Percentiles rank a stretch among this genome's conserved stretches.
Conservation (phyloP, 2,888 invertebrate genomes). For the Chydorus sphaericus region DNA sequence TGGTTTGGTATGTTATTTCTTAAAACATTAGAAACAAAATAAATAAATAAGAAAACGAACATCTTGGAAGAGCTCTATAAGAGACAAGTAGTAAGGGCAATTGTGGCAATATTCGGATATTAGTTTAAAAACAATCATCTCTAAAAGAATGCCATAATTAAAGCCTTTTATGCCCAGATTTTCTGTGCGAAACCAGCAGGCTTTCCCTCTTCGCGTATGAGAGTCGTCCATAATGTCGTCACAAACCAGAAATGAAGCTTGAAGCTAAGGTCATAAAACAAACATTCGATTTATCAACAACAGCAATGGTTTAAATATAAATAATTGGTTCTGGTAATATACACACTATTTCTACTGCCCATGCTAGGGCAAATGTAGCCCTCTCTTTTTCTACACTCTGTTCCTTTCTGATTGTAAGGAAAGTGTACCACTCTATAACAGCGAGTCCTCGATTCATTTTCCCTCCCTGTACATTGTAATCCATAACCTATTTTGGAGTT, state of each 20-base stretch:
- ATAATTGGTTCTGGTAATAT: neutral
- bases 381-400: conserved; percentile 56
- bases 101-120: conserved; percentile 59
- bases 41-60: conserved; percentile 37
- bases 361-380: conserved; percentile 62
- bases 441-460: conserved; percentile 69
- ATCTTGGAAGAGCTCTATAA: conserved; percentile 72
- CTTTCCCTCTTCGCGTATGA: conserved; percentile 63
- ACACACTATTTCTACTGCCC: conserved; percentile 90
- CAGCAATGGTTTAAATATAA: neutral
- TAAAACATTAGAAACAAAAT: neutral
- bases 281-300: neutral
- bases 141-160: conserved; percentile 72
- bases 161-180: conserved; percentile 53
- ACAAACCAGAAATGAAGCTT: conserved; percentile 67
- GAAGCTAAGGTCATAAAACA: conserved; percentile 45
- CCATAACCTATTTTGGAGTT: conserved; percentile 51
- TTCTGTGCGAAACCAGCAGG: conserved; percentile 75
- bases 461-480: conserved; percentile 83
- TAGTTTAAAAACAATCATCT: conserved; percentile 61
- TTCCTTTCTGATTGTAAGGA: conserved; percentile 48
- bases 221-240: conserved; percentile 89
- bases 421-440: conserved; percentile 59
- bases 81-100: conserved; percentile 57
- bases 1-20: neutral